phyloP scores from a whole-genome alignment of 2,888 invertebrate species.

The Phyllotreta striolata region DNA sequence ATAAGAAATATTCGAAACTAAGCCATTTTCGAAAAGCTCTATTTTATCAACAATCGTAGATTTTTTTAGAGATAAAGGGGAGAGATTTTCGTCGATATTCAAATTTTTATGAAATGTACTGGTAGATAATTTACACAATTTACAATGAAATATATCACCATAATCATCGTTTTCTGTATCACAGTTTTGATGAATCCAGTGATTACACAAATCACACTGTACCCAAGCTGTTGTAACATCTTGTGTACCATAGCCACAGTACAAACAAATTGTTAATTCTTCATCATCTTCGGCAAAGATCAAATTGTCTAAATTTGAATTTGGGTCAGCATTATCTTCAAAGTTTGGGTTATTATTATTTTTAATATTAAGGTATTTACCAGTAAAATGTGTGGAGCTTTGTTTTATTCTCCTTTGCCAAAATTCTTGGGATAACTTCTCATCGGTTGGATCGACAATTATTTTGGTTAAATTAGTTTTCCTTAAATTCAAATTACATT shows the following conservation, averaged over 20 bases:
- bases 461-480: conserved; percentile 6
- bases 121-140: background rate
- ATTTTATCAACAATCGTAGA: background rate
- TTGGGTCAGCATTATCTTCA: background rate
- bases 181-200: conserved; percentile 30
- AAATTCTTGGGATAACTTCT: too few species aligned
- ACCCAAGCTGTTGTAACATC: conserved; percentile 26
- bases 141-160: conserved; percentile 16
- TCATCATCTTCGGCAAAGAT: conserved; percentile 9
- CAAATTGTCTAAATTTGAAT: too few species aligned
- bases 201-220: conserved; percentile 26
- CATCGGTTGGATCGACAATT: background rate
- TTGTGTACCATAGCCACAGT: conserved; percentile 22
- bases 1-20: conserved; percentile 19
- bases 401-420: background rate
- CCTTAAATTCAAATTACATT: background rate
- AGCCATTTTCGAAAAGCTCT: conserved; percentile 6
- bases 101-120: background rate
- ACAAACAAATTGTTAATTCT: conserved; percentile 14
- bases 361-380: too few species aligned
- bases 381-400: conserved; percentile 7
- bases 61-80: background rate
- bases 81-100: background rate
- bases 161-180: conserved; percentile 14
- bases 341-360: background rate